phyloP scores from a whole-genome alignment of 2,113 vertebrate species.

The Tetraodon nigroviridis region DNA sequence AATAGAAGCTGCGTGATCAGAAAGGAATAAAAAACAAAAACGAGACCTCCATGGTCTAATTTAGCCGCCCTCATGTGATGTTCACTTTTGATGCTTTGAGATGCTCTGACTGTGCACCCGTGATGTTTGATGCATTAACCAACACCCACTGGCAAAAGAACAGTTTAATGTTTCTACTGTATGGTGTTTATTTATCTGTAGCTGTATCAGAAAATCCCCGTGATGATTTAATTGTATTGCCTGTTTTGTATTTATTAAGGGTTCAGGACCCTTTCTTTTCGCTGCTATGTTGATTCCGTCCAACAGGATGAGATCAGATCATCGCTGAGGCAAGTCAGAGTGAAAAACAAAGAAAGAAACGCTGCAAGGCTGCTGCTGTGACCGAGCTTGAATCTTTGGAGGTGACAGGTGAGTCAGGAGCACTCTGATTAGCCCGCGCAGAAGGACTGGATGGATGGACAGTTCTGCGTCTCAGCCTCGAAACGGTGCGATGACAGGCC shows the following conservation, averaged over 20 bases:
- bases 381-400: slow-evolving; percentile 38
- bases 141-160: no score
- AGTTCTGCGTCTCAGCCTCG: slow-evolving; percentile 5
- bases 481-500: slow-evolving; percentile 17
- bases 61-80: slow-evolving; percentile 12
- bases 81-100: background rate
- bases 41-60: slow-evolving; percentile 27
- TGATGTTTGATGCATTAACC: no score
- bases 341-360: slow-evolving; percentile 3
- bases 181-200: no score
- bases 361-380: slow-evolving; percentile 17
- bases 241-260: background rate
- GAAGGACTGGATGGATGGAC: slow-evolving; percentile 24
- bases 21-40: slow-evolving; percentile 34
- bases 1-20: slow-evolving; percentile 56
- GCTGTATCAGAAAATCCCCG: no score
- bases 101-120: background rate
- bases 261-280: slow-evolving; percentile 26
- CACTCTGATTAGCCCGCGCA: no score
- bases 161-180: no score
- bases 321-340: slow-evolving; percentile 10
- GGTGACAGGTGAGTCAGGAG: slow-evolving; percentile 40
- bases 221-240: no score
- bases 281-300: background rate
- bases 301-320: slow-evolving; percentile 20